Percentiles rank a stretch among this genome's conserved stretches.
phyloP scores from a whole-genome alignment of 2,797 vertebrate species.

The Crenichthys baileyi region DNA sequence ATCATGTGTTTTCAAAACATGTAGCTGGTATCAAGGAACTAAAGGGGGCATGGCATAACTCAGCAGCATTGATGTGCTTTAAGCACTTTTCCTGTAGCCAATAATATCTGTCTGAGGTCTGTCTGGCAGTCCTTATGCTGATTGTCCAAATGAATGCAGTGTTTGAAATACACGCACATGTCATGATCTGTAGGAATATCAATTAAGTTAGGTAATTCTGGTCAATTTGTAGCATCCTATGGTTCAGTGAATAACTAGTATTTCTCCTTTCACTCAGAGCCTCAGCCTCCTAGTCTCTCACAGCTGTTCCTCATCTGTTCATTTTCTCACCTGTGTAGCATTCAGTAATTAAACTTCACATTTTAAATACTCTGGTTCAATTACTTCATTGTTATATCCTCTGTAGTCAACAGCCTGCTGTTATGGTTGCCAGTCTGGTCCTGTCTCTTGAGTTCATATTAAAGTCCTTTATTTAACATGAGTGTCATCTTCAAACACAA shows the following conservation, averaged over 20 bases:
- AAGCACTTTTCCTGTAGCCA: background rate
- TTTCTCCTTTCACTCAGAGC: background rate
- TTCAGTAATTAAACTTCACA: too few relatives aligned
- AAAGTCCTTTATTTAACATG: background rate
- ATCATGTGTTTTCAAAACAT: background rate
- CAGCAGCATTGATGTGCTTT: background rate
- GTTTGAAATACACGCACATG: background rate
- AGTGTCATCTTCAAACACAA: background rate
- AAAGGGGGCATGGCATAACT: background rate
- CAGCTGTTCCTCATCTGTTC: background rate
- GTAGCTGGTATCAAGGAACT: background rate
- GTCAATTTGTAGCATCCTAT: too few relatives aligned
- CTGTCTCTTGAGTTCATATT: background rate
- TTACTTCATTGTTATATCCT: background rate
- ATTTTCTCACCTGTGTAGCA: too few relatives aligned
- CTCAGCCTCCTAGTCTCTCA: background rate
- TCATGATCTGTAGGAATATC: background rate
- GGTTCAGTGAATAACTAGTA: background rate
- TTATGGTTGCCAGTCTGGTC: background rate
- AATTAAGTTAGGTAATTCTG: background rate
- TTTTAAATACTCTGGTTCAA: too few relatives aligned
- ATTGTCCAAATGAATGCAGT: background rate
- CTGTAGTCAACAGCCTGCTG: background rate
- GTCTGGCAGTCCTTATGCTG: background rate
- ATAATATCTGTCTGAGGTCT: background rate